Conservation (phyloP, 2,888 invertebrate species). For the Slavum lentiscoides region DNA sequence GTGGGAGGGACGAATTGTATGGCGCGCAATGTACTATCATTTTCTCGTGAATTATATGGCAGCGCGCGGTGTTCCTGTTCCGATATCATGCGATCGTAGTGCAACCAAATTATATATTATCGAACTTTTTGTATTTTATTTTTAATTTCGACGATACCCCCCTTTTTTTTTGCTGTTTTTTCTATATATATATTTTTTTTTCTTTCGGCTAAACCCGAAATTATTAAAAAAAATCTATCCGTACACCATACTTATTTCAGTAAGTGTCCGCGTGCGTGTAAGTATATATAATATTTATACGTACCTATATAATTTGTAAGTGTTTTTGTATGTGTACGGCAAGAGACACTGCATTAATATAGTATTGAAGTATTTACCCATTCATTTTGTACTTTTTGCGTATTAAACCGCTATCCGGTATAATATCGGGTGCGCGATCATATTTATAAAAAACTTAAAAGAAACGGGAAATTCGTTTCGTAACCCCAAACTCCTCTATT, state of each 20-base stretch:
- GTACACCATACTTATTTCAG: conserved; percentile 4
- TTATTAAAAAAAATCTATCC: conserved; percentile 22
- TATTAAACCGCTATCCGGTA: no score
- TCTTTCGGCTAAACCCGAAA: conserved; percentile 30
- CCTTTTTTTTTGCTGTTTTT: conserved; percentile 2
- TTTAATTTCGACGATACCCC: not conserved
- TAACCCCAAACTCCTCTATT: no score
- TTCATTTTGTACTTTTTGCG: no score
- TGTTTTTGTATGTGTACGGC: no score
- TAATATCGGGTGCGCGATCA: no score
- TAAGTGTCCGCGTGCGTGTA: conserved; percentile 1
- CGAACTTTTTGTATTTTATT: not conserved
- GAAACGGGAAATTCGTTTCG: no score
- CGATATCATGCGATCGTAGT: not conserved
- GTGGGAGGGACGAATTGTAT: no score
- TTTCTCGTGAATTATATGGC: conserved; percentile 32
- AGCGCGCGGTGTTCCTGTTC: not conserved
- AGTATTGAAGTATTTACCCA: no score
- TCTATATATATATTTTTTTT: not conserved
- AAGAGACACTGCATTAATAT: no score
- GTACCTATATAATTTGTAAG: no score
- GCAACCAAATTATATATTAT: conserved; percentile 22
- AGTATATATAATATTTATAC: no score
- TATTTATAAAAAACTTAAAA: no score
- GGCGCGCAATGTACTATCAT: conserved; percentile 28